Base-by-base conservation (phyloP, 1,140 invertebrate genomes). In the Streblospio benedicti region DNA sequence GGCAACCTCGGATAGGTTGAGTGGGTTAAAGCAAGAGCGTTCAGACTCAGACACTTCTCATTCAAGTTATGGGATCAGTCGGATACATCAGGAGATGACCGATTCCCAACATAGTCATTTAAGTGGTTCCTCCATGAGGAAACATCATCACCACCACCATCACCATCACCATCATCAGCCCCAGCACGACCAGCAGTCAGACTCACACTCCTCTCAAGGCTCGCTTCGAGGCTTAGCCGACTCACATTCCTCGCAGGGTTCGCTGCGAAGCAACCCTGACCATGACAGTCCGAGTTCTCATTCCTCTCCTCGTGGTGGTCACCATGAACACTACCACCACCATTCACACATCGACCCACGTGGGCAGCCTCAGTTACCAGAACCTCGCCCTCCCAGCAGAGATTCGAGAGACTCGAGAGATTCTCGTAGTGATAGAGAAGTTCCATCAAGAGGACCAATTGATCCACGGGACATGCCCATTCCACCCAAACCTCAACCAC, bases 171-270 rank as follows among this genome's bases (percentile, higher is more conserved):
- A 35, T 64, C 65, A 25, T 64, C 68, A n/a, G 60, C 66, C n/a
- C 63, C 64, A 6, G 70, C 69, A 57, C 67, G 74, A 79, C 4
- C 81, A 83, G 38, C 78, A 81, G 54, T 81, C 82, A 25, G 74
- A 73, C 61, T 76, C 71, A 59, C 74, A 74, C 64, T 77, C 76
- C 28, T 78, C 76, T 18, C 76, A 78, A 56, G 72, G 76, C 27
- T 80, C 77, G 2, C 50, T 77, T 65, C 69, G 75, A 66, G 72
- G 76, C 62, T 59, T 72, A 69, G 65, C 76, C 59, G 67, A 76
- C 67, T 66, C 67, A 33, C 73, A 74, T 57, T 72, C 72, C 14
- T 74, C 72, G 3, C 69, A 71, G 38, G 70, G 73, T 14, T 76
- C 74, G 2, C 57, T 64, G 38, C 62, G 67, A 51, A 67, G 66